Evolutionary conservation across 2,888 invertebrate genomes (phyloP).

Genomic region (Epinotia demarniana): DNA sequence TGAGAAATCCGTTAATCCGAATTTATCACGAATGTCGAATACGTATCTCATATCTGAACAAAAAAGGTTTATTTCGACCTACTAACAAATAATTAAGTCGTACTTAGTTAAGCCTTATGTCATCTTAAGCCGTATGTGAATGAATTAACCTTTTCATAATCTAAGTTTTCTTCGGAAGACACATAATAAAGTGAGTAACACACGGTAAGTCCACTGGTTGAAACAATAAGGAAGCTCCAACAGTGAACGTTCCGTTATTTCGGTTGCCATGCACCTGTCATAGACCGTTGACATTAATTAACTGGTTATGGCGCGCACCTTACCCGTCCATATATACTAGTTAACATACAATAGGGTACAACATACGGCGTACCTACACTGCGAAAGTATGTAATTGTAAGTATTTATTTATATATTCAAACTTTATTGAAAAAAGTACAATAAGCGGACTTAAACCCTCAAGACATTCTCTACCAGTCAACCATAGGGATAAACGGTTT

Average conservation of each 20-base stretch:
- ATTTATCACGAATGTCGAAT: neutral
- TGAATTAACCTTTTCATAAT: no score
- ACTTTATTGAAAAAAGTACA: no score
- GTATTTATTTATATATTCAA: neutral
- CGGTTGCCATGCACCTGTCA: conserved; percentile 43
- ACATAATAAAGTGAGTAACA: neutral
- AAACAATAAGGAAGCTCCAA: conserved; percentile 38
- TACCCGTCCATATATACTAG: conserved; percentile 18
- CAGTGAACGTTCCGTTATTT: conserved; percentile 33
- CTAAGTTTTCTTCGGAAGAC: neutral
- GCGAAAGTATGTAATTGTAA: neutral
- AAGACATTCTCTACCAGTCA: no score
- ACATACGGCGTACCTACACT: neutral
- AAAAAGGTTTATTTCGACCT: neutral
- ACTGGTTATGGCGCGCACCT: conserved; percentile 21
- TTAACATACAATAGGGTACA: conserved; percentile 36
- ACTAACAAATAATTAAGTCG: no score
- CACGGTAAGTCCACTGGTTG: neutral
- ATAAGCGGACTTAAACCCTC: no score
- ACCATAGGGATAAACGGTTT: no score
- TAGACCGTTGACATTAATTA: conserved; percentile 44
- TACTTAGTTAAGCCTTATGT: no score
- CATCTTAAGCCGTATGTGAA: no score
- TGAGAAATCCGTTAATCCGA: neutral
- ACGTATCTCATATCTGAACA: neutral